A percentile compares a stretch with the other conserved stretches of the same genome.
These are phyloP conservation scores for Stichopus chloronotus DNA, from an alignment of 35 echinoderm and acorn worm species.

Conservation along the genomic window DNA sequence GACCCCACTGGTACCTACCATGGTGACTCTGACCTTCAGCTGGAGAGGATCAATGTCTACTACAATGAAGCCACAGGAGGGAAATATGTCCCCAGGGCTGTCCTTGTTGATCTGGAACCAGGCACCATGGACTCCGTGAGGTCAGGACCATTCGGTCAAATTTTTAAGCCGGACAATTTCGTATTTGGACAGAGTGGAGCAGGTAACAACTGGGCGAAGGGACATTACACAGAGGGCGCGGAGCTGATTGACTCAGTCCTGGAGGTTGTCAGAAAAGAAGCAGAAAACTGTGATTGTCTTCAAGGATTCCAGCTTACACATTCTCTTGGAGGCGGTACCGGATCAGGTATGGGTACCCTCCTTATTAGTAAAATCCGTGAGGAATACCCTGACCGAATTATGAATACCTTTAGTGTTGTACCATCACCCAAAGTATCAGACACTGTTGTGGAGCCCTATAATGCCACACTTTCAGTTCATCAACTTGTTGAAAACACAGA, in stretches of 20 bases:
- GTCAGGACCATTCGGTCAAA: slow-evolving; percentile 80
- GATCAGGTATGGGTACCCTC: slow-evolving; percentile 95
- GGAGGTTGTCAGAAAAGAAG: slow-evolving; percentile 79
- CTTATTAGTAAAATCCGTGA: slow-evolving; percentile 95
- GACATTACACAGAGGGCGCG: slow-evolving; percentile 89
- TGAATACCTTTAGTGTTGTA: slow-evolving; percentile 99
- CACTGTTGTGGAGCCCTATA: slow-evolving; percentile 97
- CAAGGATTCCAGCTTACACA: slow-evolving; percentile 96
- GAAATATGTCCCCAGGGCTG: too few relatives aligned
- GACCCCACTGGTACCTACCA: slow-evolving; percentile 83
- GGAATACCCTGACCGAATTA: slow-evolving; percentile 99
- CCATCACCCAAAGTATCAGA: slow-evolving; percentile 98
- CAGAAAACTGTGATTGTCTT: slow-evolving; percentile 89
- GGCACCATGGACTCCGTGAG: too few relatives aligned
- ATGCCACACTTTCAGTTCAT: slow-evolving; percentile 90
- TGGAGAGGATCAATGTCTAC: too few relatives aligned
- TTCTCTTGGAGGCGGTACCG: slow-evolving; percentile 93
- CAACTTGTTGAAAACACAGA: slow-evolving; percentile 98
- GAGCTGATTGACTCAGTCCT: slow-evolving; percentile 80
- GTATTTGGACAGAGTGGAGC: slow-evolving; percentile 94
- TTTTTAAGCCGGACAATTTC: slow-evolving; percentile 92
- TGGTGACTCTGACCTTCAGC: slow-evolving; percentile 84
- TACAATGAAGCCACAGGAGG: too few relatives aligned
- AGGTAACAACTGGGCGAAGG: slow-evolving; percentile 94
- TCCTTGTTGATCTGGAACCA: too few relatives aligned